Base-by-base conservation (phyloP, 1,140 invertebrate species). In the Bombus affinis region DNA sequence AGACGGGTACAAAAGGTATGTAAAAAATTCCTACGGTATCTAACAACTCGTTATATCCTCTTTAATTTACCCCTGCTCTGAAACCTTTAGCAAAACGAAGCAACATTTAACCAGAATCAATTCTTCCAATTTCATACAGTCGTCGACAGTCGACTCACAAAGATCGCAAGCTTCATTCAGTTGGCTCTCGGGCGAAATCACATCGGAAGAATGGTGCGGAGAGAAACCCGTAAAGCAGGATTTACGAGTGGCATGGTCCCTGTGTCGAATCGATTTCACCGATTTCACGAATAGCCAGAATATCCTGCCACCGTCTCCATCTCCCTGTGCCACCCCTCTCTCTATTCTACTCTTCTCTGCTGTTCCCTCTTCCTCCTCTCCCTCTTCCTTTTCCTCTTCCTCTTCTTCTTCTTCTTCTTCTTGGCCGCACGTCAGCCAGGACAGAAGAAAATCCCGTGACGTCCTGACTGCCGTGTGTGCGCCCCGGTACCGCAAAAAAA, bases 251-350 rank as follows among this genome's bases (percentile, higher is more conserved):
- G 71, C 87, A 81, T 83, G 70, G 71, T 22, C 71, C 87, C 73
- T 79, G 85, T 72, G 82, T 85, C 87, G 89, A 90, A 90, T 90
- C 85, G 87, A 90, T 90, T 90, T 89, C 75, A 89, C 85, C 87
- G 88, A 89, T 90, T 90, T 90, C 88, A 89, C 85, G 89, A 90
- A 88, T 83, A 59, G 74, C 82, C 76, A 85, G 86, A 77, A 89
- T 76, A 77, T 77, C 75, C 75, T 39, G 10, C 59, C 59, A 32
- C 37, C 37, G 28, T 6, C 8, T 18, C 35, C 35, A 2, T 22
- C 35, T 10, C 32, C 37, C 73, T 28, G n/a, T 68, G 9, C 75
- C 81, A 74, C 79, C 75, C 53, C n/a, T 62, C 57, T 42, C n/a
- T 37, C 68, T 71, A 71, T 39, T 39, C 68, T 25, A 3, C 68